A percentile compares a stretch with the other conserved stretches of the same genome.
These are phyloP conservation scores for Mastomys natalensis DNA, from an alignment of 2,113 vertebrate genomes.

Conservation along the genomic window DNA sequence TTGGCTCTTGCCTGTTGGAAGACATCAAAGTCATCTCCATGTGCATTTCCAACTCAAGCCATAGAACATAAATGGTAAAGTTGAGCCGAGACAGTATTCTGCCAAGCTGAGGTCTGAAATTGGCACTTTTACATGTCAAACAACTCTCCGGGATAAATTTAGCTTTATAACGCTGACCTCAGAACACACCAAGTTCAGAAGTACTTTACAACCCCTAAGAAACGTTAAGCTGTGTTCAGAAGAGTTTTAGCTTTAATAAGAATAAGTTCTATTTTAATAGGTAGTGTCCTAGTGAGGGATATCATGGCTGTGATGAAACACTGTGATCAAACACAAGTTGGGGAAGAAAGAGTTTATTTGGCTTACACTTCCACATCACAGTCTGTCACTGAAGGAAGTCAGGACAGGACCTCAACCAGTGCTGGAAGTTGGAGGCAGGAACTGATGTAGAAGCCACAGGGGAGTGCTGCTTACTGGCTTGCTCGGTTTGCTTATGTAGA, in stretches of 20 bases:
- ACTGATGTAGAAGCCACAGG: not conserved
- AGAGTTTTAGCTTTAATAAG: slow-evolving; percentile 2
- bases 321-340: not conserved
- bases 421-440: not conserved
- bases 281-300: not conserved
- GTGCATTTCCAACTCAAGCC: slow-evolving; percentile 45
- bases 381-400: not conserved
- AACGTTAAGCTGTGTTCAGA: not conserved
- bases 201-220: slow-evolving; percentile 53
- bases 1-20: slow-evolving; percentile 30
- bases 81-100: slow-evolving; percentile 25
- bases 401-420: not conserved
- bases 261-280: slow-evolving; percentile 11
- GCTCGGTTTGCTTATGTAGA: not conserved
- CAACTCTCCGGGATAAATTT: slow-evolving; percentile 15
- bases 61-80: slow-evolving; percentile 37
- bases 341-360: not conserved
- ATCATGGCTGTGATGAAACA: not conserved
- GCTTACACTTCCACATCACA: not conserved
- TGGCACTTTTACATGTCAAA: slow-evolving; percentile 9
- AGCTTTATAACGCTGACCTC: slow-evolving; percentile 38
- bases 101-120: not conserved
- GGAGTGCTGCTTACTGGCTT: not conserved
- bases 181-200: not conserved
- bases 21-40: slow-evolving; percentile 32